Evolutionary conservation across 1,140 invertebrate species (phyloP).

Genomic region (Asbolus verrucosus): DNA sequence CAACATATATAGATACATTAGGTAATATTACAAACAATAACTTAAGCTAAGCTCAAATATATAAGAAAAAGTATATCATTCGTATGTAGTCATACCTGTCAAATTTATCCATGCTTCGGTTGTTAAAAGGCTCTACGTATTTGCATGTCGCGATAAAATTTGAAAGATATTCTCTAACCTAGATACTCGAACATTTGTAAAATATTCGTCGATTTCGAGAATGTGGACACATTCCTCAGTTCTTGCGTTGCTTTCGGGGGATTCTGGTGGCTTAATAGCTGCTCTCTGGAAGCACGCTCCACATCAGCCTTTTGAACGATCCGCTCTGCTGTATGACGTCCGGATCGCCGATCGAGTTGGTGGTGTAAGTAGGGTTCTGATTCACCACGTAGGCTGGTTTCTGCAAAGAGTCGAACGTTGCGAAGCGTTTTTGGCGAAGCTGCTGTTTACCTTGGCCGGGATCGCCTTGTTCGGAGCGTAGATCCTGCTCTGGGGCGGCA

Average conservation of each 20-base stretch:
- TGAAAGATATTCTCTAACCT: conserved; percentile 52
- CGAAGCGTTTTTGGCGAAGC: conserved; percentile 6
- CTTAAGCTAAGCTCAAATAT: conserved; percentile 36
- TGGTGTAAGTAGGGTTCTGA: conserved; percentile 59
- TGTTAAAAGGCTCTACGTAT: conserved; percentile 57
- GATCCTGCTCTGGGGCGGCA: conserved; percentile 78
- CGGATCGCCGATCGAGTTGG: conserved; percentile 67
- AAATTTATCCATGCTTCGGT: conserved; percentile 46
- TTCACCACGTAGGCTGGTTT: conserved; percentile 47
- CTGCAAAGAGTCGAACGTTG: no score
- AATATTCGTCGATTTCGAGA: conserved; percentile 53
- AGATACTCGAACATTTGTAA: conserved; percentile 55
- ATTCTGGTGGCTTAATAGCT: conserved; percentile 71
- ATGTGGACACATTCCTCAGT: conserved; percentile 4
- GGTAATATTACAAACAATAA: not conserved
- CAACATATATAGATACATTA: conserved; percentile 38
- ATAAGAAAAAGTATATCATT: conserved; percentile 42
- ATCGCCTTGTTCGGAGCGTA: conserved; percentile 71
- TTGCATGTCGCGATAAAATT: conserved; percentile 50
- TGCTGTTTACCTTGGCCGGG: conserved; percentile 52
- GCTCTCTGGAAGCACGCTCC: conserved; percentile 84
- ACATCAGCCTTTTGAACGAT: conserved; percentile 92
- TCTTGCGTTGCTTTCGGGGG: not conserved
- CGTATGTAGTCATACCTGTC: conserved; percentile 45
- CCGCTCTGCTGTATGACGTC: conserved; percentile 91